Base-by-base conservation (phyloP, 2,797 vertebrate genomes). In the Bovichtus diacanthus region DNA sequence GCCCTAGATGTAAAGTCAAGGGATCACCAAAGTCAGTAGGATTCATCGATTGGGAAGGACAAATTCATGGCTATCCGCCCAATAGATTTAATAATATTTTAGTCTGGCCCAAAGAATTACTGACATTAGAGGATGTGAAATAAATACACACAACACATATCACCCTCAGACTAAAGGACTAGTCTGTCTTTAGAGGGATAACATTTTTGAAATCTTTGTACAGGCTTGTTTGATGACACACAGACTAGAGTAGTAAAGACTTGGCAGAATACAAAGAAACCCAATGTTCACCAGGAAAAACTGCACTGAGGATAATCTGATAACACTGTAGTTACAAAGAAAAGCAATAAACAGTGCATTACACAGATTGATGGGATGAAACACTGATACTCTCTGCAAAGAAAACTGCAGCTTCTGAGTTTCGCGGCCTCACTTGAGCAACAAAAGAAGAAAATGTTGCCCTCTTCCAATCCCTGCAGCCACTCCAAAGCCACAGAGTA, bases 281-380 rank as follows among this genome's bases (percentile, higher is more conserved):
- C 73, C 61, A 84, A 64, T 78, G 61, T 72, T 82, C 67, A 39
- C 61, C 10, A 34, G 80, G 80, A 86, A 81, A 87, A 87, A 88
- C 71, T 70, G 69, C 77, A 63, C 59, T 6, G 41, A 64, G 65
- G 70, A 84, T 91, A 89, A 91, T 90, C 82, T 76, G 76, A 91
- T 91, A 85, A 87, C 56, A 25, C 72, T 58, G 82, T 65, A 76
- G 90, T 90, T 83, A 89, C 86, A 88, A 62, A 80, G 88, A 87
- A 86, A 91, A 88, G 80, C 88, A 92, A 93, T 92, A 91, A 92
- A 87, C 78, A 73, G 72, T 71, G 78, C 55, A 92, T 92, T 91
- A 90, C 78, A 78, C 31, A 76, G 84, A 91, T 67, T 83, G 84
- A 90, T 88, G 88, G 74, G 69, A 75, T 70, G 86, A 70, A 81